Conservation (phyloP, 2,888 invertebrate species). For the Trisateles emortualis region DNA sequence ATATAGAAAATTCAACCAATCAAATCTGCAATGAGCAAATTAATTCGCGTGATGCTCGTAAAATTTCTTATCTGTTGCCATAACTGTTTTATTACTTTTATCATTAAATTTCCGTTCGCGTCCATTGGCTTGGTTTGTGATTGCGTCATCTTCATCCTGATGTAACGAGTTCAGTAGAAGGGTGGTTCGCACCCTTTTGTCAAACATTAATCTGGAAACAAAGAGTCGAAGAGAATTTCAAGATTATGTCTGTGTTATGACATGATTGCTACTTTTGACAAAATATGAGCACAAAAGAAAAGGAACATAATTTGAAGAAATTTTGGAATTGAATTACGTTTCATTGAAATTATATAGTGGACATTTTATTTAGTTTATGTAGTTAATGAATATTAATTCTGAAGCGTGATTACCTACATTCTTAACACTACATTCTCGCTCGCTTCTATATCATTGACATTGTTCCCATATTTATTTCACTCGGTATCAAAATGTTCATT, state of each 20-base stretch:
- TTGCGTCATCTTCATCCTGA: constrained; percentile 20
- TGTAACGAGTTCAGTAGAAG: constrained; percentile 22
- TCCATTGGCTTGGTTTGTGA: constrained; percentile 33
- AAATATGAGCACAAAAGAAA: not conserved
- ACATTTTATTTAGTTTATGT: too few species aligned
- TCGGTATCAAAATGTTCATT: constrained; percentile 22
- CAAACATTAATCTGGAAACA: constrained; percentile 24
- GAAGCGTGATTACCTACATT: too few species aligned
- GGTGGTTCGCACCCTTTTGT: constrained; percentile 37
- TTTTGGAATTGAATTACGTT: not conserved
- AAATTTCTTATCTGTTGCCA: constrained; percentile 43
- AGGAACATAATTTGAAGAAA: not conserved
- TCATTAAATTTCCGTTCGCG: constrained; percentile 41
- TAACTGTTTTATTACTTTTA: constrained; percentile 49
- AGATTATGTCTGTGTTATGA: constrained; percentile 7
- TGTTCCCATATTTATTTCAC: constrained; percentile 20
- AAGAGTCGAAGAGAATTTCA: constrained; percentile 11
- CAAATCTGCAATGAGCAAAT: constrained; percentile 40
- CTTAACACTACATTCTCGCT: constrained; percentile 1
- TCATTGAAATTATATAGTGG: too few species aligned
- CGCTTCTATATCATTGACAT: constrained; percentile 12
- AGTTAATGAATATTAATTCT: too few species aligned
- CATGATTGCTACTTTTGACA: constrained; percentile 2
- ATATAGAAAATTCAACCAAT: constrained; percentile 38
- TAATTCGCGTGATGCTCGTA: constrained; percentile 48